These are phyloP conservation scores for Parasteatoda lunata DNA, from an alignment of 2,888 invertebrate genomes.

Conservation along the genomic window DNA sequence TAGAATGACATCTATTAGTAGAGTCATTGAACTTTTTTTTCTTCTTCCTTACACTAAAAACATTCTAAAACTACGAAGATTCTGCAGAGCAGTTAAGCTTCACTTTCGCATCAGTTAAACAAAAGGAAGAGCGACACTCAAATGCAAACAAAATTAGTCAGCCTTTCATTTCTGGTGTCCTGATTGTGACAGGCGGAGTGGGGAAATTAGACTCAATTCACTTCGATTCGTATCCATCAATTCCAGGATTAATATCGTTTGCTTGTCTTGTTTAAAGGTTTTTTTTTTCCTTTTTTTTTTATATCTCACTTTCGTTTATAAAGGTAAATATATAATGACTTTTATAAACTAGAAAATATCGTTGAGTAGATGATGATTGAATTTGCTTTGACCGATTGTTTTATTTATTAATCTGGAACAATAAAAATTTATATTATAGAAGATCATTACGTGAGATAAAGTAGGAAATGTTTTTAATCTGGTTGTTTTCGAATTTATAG, in stretches of 20 bases:
- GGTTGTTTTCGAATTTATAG: too few relatives aligned
- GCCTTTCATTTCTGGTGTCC: conserved; percentile 11
- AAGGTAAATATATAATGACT: not conserved
- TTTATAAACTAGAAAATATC: too few relatives aligned
- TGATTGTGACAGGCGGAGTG: conserved; percentile 36
- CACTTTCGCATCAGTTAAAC: conserved; percentile 46
- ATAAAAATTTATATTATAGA: too few relatives aligned
- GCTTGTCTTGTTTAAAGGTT: not conserved
- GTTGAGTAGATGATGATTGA: too few relatives aligned
- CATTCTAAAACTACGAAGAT: conserved; percentile 39
- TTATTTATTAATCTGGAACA: too few relatives aligned
- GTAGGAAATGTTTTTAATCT: too few relatives aligned
- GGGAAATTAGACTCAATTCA: conserved; percentile 20
- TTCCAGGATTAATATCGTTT: conserved; percentile 18
- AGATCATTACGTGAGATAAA: too few relatives aligned
- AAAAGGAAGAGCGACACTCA: conserved; percentile 49
- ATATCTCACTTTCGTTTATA: not conserved
- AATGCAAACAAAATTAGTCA: conserved; percentile 25
- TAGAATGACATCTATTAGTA: not conserved
- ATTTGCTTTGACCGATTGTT: too few relatives aligned
- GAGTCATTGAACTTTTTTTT: conserved; percentile 52
- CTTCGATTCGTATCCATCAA: conserved; percentile 50
- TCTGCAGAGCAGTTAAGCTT: conserved; percentile 21
- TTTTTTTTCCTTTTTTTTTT: not conserved
- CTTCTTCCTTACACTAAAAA: conserved; percentile 24